phyloP scores from a whole-genome alignment of 2,113 vertebrate genomes.

The Atlantisia rogersi region DNA sequence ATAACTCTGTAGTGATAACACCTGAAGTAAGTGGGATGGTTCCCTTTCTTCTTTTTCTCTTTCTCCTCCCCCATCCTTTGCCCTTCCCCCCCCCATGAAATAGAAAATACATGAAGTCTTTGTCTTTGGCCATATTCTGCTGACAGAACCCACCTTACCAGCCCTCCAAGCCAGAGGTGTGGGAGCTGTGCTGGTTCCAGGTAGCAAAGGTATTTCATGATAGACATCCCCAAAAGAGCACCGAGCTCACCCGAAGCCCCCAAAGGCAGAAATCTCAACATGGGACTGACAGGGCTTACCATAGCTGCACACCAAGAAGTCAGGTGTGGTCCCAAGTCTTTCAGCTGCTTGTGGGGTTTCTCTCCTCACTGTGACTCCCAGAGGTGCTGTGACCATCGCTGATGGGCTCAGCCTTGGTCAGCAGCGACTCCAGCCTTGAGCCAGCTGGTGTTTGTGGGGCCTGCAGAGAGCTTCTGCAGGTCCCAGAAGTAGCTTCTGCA shows the following conservation, averaged over 20 bases:
- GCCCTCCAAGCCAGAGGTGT: not conserved
- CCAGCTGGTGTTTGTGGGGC: too few relatives aligned
- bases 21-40: slow-evolving; percentile 16
- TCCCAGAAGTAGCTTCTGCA: too few relatives aligned
- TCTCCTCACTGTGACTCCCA: too few relatives aligned
- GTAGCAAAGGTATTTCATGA: not conserved
- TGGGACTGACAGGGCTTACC: not conserved
- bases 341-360: not conserved
- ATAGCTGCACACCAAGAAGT: not conserved
- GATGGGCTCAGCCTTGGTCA: too few relatives aligned
- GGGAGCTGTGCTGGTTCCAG: not conserved
- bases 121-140: not conserved
- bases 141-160: not conserved
- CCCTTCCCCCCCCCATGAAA: not conserved
- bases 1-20: not conserved
- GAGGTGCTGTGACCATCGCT: too few relatives aligned
- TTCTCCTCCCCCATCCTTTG: too few relatives aligned
- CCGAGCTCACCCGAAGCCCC: not conserved
- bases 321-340: not conserved
- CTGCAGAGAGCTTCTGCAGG: too few relatives aligned
- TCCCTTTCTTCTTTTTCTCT: not conserved
- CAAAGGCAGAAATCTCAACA: not conserved
- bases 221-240: not conserved
- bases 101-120: not conserved
- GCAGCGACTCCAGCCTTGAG: too few relatives aligned